Evolutionary conservation across 2,797 vertebrate genomes (phyloP).

Genomic region (Synanceia verrucosa): DNA sequence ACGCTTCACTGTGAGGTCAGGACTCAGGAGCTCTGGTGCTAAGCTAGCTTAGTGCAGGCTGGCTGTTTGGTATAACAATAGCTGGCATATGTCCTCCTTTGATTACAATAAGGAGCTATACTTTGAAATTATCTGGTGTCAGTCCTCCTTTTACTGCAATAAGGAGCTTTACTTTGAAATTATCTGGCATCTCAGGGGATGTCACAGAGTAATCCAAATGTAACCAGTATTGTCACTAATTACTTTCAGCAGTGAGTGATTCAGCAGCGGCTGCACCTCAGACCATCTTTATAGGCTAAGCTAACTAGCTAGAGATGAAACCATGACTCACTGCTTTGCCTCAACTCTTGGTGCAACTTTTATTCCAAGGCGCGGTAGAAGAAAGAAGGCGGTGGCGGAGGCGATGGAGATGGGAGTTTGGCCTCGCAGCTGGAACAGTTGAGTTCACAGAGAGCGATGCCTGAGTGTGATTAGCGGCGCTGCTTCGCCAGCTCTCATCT

Average conservation of each 20-base stretch:
- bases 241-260: not conserved
- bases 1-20: not conserved
- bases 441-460: conserved; percentile 67
- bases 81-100: too few species aligned
- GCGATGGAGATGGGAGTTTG: conserved; percentile 71
- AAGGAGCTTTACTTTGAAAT: too few species aligned
- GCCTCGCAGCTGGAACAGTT: conserved; percentile 75
- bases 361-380: conserved; percentile 15
- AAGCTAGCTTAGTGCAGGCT: not conserved
- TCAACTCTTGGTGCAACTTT: conserved; percentile 20
- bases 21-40: not conserved
- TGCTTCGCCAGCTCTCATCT: conserved; percentile 54
- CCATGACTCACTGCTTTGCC: not conserved
- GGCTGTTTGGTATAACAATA: not conserved
- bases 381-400: conserved; percentile 58
- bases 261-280: too few species aligned
- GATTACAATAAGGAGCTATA: too few species aligned
- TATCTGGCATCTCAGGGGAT: too few species aligned
- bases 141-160: too few species aligned
- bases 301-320: not conserved
- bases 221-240: too few species aligned
- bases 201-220: too few species aligned
- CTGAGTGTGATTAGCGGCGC: conserved; percentile 74
- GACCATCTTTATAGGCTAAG: not conserved
- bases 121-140: too few species aligned